These are phyloP conservation scores for Laticauda laticaudata DNA, from an alignment of 2,113 vertebrate species.

Conservation along the genomic window DNA sequence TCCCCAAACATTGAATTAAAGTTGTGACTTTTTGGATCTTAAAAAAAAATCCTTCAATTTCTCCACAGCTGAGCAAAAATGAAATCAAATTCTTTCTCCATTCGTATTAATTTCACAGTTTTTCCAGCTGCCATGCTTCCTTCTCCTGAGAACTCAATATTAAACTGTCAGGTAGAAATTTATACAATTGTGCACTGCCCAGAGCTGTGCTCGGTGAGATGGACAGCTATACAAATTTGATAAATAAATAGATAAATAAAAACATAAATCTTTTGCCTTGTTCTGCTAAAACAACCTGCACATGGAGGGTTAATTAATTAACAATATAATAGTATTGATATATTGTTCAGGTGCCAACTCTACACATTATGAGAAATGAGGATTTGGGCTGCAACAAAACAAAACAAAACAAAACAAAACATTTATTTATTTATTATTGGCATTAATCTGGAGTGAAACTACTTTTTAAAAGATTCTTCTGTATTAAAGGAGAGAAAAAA, in stretches of 20 bases:
- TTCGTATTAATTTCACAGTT: neutral
- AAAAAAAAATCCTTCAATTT: neutral
- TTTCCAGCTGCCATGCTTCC: neutral
- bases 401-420: neutral
- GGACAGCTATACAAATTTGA: neutral
- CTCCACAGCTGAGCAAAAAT: neutral
- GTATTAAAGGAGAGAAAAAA: constrained; percentile 5
- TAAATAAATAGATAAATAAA: neutral
- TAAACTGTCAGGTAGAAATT: neutral
- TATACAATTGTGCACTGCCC: neutral
- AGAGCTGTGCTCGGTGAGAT: neutral
- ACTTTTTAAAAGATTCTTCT: constrained; percentile 9
- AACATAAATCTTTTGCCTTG: neutral
- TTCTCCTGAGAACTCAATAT: neutral
- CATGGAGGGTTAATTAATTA: neutral
- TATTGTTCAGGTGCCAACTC: neutral
- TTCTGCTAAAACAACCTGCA: neutral
- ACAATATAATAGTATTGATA: neutral
- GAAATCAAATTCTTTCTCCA: neutral
- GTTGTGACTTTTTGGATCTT: neutral
- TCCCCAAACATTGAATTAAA: neutral
- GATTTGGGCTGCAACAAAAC: neutral
- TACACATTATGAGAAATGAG: neutral
- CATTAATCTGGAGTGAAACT: constrained; percentile 11
- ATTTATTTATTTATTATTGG: neutral